These are phyloP conservation scores for Elgonia sp. DNA, from an alignment of 2,888 invertebrate genomes.

Conservation along the genomic window DNA sequence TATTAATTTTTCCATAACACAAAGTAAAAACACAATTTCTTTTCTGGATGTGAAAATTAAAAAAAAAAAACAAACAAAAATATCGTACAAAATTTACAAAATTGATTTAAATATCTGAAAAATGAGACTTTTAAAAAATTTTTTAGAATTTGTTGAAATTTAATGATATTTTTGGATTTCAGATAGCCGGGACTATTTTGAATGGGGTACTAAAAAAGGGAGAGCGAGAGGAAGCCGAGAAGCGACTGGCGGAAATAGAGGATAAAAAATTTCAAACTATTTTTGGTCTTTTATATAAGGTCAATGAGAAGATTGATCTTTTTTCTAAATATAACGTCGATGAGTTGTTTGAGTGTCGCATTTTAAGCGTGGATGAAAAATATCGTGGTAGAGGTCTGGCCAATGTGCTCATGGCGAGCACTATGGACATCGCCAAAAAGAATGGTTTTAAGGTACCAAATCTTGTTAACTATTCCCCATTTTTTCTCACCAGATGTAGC, in stretches of 20 bases:
- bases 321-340: constrained; percentile 91
- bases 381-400: constrained; percentile 93
- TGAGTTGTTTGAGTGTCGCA: constrained; percentile 93
- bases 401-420: constrained; percentile 90
- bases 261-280: constrained; percentile 93
- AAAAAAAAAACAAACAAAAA: too few species aligned
- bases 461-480: too few species aligned
- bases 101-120: too few species aligned
- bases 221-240: constrained; percentile 91
- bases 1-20: too few species aligned
- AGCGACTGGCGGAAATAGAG: constrained; percentile 90
- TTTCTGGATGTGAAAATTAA: too few species aligned
- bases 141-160: too few species aligned
- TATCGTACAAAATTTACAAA: too few species aligned
- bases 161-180: too few species aligned
- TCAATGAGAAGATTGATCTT: constrained; percentile 91
- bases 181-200: constrained; percentile 93
- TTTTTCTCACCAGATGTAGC: too few species aligned
- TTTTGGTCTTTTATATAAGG: constrained; percentile 92
- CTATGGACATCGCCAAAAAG: constrained; percentile 90
- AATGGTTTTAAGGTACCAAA: constrained; percentile 92
- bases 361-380: constrained; percentile 92
- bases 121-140: too few species aligned
- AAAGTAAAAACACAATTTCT: too few species aligned
- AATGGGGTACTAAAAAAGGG: constrained; percentile 93